These are phyloP conservation scores for Festucalex cinctus DNA, from an alignment of 2,113 vertebrate species.

Conservation along the genomic window DNA sequence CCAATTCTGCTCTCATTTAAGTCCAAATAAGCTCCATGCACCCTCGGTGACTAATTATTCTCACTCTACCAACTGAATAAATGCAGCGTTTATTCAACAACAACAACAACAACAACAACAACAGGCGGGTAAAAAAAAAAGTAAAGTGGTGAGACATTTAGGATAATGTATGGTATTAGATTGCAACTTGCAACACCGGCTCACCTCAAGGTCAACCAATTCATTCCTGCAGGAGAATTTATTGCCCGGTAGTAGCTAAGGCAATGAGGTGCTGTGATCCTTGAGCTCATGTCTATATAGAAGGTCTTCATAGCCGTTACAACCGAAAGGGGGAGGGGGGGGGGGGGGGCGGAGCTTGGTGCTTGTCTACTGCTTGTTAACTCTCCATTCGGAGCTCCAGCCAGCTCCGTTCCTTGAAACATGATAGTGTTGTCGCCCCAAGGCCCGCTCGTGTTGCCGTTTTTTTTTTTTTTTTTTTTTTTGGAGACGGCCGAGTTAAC, in stretches of 20 bases:
- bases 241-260: constrained; percentile 56
- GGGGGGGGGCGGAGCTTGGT: neutral
- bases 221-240: constrained; percentile 59
- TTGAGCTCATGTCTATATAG: constrained; percentile 63
- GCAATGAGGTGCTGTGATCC: constrained; percentile 69
- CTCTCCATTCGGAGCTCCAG: constrained; percentile 34
- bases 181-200: constrained; percentile 57
- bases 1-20: constrained; percentile 20
- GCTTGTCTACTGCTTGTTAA: constrained; percentile 51
- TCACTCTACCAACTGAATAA: constrained; percentile 30
- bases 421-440: constrained; percentile 20
- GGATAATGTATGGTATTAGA: constrained; percentile 54
- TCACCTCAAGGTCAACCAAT: constrained; percentile 65
- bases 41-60: constrained; percentile 8
- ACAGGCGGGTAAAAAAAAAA: too few species aligned
- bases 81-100: constrained; percentile 18
- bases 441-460: constrained; percentile 30
- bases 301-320: constrained; percentile 54
- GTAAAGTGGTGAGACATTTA: constrained; percentile 10
- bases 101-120: neutral
- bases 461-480: too few species aligned
- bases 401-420: constrained; percentile 32
- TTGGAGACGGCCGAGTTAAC: constrained; percentile 39
- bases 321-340: neutral
- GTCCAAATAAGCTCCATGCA: constrained; percentile 15